Conservation (phyloP, 2,113 vertebrate genomes). For the Dermatemys mawii region DNA sequence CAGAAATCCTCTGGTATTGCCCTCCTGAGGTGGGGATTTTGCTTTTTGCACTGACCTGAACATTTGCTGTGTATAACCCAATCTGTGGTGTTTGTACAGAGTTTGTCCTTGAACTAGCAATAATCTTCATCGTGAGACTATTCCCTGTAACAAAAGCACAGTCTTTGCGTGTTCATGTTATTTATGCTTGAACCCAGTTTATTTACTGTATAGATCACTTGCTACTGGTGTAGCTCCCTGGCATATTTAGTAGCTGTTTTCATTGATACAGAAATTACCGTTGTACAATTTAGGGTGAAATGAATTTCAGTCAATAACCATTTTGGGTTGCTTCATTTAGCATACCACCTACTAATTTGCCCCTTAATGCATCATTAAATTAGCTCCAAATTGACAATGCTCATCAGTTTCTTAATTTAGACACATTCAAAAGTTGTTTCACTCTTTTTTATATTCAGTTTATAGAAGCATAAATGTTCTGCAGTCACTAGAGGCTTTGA, state of each 20-base stretch:
- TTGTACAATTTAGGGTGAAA: neutral
- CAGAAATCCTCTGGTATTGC: neutral
- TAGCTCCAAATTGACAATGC: neutral
- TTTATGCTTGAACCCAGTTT: neutral
- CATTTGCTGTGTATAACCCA: neutral
- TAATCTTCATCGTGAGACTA: neutral
- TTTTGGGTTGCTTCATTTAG: neutral
- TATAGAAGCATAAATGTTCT: neutral
- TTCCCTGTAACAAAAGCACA: neutral
- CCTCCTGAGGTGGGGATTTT: neutral
- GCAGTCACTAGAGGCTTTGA: neutral
- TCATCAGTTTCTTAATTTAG: neutral
- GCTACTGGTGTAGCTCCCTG: neutral
- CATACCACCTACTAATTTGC: neutral
- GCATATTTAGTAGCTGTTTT: neutral
- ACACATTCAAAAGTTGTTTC: neutral
- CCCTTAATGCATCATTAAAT: neutral
- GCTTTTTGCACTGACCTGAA: neutral
- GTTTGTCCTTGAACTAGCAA: neutral
- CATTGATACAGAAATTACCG: neutral
- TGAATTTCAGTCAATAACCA: neutral
- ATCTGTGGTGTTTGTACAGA: neutral
- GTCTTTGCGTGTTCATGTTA: neutral
- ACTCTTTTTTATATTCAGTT: neutral
- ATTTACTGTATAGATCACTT: neutral